Evolutionary conservation across 2,888 invertebrate genomes (phyloP).

Genomic region (Eupithecia insigniata): DNA sequence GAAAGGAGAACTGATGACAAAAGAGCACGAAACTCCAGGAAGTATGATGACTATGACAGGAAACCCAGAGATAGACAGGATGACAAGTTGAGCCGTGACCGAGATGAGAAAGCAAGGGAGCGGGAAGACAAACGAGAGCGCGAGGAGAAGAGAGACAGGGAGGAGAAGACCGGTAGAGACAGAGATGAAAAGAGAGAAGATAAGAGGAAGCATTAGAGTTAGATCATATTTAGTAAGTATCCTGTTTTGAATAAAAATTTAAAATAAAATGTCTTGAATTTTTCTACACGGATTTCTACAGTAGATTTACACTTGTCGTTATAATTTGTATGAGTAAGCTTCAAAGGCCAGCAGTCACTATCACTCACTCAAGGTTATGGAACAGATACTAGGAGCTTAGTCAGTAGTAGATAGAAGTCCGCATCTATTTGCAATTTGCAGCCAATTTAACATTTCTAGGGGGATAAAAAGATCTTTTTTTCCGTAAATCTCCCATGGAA

Average conservation of each 20-base stretch:
- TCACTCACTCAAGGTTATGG: too few relatives aligned
- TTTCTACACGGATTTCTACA: too few relatives aligned
- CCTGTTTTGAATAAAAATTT: conserved; percentile 11
- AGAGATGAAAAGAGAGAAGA: conserved; percentile 34
- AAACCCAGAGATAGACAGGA: conserved; percentile 73
- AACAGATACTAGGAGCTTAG: too few relatives aligned
- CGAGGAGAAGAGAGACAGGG: conserved; percentile 32
- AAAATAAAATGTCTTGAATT: background rate
- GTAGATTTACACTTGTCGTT: too few relatives aligned
- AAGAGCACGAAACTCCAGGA: conserved; percentile 66
- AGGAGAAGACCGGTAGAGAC: conserved; percentile 30
- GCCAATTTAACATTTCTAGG: too few relatives aligned
- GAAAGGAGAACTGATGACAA: conserved; percentile 76
- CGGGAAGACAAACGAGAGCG: conserved; percentile 33
- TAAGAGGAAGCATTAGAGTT: conserved; percentile 43
- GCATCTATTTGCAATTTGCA: too few relatives aligned
- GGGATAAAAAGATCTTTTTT: too few relatives aligned
- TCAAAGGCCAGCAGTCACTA: too few relatives aligned
- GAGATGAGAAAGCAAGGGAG: conserved; percentile 32
- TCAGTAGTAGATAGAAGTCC: background rate
- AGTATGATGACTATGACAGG: conserved; percentile 80
- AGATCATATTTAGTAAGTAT: conserved; percentile 8
- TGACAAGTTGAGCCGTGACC: conserved; percentile 49
- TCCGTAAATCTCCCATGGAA: too few relatives aligned
- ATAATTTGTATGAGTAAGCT: too few relatives aligned